Percentiles rank a stretch among this genome's conserved stretches.
Evolutionary conservation across 2,113 vertebrate species (phyloP).

Genomic region (Scopus umbretta): DNA sequence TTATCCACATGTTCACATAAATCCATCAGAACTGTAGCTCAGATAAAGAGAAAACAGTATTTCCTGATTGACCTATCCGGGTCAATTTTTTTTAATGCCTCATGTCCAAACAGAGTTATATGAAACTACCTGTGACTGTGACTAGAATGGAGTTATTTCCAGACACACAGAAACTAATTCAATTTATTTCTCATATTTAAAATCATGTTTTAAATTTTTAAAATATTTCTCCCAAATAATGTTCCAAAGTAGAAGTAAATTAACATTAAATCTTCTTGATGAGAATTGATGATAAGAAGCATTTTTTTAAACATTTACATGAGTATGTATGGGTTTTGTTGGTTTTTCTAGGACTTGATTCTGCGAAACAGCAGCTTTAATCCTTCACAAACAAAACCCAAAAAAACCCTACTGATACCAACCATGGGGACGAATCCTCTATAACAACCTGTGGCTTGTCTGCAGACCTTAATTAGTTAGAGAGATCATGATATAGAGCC

Average conservation of each 20-base stretch:
- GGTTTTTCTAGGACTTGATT: not conserved
- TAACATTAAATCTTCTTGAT: not conserved
- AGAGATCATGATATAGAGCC: constrained; percentile 82
- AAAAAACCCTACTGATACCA: constrained; percentile 4
- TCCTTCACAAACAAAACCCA: not conserved
- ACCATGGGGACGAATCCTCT: constrained; percentile 53
- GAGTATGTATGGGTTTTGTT: accelerated
- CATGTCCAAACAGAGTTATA: not conserved
- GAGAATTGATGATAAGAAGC: not conserved
- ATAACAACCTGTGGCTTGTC: constrained; percentile 77
- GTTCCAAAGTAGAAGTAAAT: not conserved
- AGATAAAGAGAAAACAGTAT: not conserved
- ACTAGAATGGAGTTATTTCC: not conserved
- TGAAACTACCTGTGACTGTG: not conserved
- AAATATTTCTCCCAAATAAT: not conserved
- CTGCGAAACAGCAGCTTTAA: constrained; percentile 48
- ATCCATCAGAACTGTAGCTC: not conserved
- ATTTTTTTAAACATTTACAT: not conserved
- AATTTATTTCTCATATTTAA: not conserved
- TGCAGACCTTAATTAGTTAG: constrained; percentile 77
- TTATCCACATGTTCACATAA: not conserved
- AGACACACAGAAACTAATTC: not conserved
- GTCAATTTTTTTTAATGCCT: not conserved
- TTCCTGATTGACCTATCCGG: not conserved
- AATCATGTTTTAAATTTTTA: not conserved